Base-by-base conservation (phyloP, 2,113 vertebrate species). In the Syngnathus scovelli region DNA sequence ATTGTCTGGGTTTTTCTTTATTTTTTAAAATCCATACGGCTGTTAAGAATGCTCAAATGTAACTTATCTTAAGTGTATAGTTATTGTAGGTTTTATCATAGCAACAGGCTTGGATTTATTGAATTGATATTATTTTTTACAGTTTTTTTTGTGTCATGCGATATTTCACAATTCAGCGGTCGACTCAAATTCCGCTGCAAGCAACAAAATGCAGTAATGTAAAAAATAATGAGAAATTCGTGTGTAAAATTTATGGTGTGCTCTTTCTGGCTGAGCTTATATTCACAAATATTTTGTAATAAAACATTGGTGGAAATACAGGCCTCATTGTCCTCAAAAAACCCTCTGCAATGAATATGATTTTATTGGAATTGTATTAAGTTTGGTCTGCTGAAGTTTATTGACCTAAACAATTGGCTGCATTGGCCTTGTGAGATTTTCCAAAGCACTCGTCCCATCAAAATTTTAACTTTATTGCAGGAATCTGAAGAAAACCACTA, bases 381-480 rank as follows among this genome's bases (percentile, higher is more conserved):
- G 6, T 33, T 43, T 56, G 51, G 6, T 44, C 4, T 36, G 62
- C 67, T 64, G n/a, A 61, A 55, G 66, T 41, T 68, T 1, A 55
- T 5, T 58, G 27, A 48, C 64, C 19, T 39, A 46, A 67, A 69
- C 48, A 72, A 61, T 69, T 66, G 38, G 67, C 64, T 51, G 70
- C 64, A 3, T 39, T n/a, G 21, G 37, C 54, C 19, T n/a, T 54
- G 43, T 52, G 43, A 54, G n/a, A 61, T 68, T 64, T 72, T 68
- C 71, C 66, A 78, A 66, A 74, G 13, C 59, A 48, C 19, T 46
- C 2, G 18, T 63, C 68, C 68, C 43, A 36, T 71, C 46, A 51
- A 59, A 72, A 33, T 65, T 18, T 66, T 52, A 49, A 71, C 69
- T 64, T 72, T 5, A 72, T 18, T 59, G 46, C 23, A 69, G 52